phyloP scores from a whole-genome alignment of 2,113 vertebrate genomes.

The Callopanchax toddi region DNA sequence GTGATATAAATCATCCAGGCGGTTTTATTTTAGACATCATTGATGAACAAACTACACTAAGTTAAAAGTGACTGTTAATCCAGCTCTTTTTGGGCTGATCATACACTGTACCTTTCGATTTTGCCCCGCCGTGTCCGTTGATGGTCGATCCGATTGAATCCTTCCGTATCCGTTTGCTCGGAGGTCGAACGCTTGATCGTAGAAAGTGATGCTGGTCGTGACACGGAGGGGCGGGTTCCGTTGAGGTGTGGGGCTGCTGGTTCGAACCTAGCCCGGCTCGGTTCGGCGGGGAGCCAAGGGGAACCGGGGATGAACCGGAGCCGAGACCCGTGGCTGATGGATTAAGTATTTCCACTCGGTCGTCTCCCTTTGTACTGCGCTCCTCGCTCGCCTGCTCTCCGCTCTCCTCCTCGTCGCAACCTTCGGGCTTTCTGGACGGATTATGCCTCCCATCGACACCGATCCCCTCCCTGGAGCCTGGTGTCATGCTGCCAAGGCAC shows the following conservation, averaged over 20 bases:
- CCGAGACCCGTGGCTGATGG: slow-evolving; percentile 75
- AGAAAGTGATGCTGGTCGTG: slow-evolving; percentile 99
- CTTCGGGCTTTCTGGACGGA: slow-evolving; percentile 86
- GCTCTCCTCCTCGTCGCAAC: slow-evolving; percentile 89
- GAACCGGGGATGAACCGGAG: slow-evolving; percentile 75
- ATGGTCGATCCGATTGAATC: slow-evolving; percentile 87
- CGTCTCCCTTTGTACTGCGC: slow-evolving; percentile 89
- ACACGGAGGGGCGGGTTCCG: slow-evolving; percentile 78
- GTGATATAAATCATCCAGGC: slow-evolving; percentile 6
- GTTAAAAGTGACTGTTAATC: slow-evolving; percentile 19
- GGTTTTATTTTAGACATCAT: slow-evolving; percentile 8
- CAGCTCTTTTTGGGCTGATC: slow-evolving; percentile 41
- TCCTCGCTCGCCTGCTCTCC: slow-evolving; percentile 90
- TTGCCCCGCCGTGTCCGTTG: slow-evolving; percentile 81
- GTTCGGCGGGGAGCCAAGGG: slow-evolving; percentile 66
- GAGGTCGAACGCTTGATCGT: slow-evolving; percentile 95
- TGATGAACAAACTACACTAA: slow-evolving; percentile 26
- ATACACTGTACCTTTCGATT: slow-evolving; percentile 90
- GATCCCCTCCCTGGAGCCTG: slow-evolving; percentile 89
- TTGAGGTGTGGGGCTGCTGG: slow-evolving; percentile 71
- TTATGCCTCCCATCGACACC: slow-evolving; percentile 90
- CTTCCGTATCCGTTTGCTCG: slow-evolving; percentile 96
- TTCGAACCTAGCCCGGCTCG: slow-evolving; percentile 56
- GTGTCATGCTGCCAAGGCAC: slow-evolving; percentile 91
- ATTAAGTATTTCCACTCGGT: slow-evolving; percentile 83